Evolutionary conservation across 2,113 vertebrate genomes (phyloP).

Genomic region (Bubo bubo): DNA sequence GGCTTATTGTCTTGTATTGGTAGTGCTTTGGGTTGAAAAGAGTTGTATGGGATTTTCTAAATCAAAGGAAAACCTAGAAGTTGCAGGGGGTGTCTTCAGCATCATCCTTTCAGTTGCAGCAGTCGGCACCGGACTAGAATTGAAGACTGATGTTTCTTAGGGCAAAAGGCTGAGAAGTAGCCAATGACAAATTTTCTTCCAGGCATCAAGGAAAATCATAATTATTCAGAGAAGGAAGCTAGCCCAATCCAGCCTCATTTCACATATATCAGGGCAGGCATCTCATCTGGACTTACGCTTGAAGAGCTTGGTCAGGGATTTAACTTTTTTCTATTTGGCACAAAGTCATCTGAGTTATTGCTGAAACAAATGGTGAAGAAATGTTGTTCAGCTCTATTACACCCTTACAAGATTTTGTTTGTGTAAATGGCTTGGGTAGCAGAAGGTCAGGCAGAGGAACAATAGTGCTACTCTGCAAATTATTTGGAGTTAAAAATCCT

Average conservation of each 20-base stretch:
- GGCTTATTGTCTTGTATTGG: not conserved
- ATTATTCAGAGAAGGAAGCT: not conserved
- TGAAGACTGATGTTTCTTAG: not conserved
- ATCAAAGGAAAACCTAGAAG: not conserved
- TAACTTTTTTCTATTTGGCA: constrained; percentile 35
- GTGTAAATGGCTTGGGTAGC: not conserved
- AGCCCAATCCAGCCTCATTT: not conserved
- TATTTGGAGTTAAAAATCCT: not conserved
- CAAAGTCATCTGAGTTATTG: not conserved
- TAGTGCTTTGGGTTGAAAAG: not conserved
- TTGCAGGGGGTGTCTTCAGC: not conserved
- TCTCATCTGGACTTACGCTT: not conserved
- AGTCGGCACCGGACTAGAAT: not conserved
- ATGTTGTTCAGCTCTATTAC: not conserved
- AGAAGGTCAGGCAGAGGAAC: not conserved
- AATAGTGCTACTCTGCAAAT: not conserved
- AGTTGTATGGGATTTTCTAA: not conserved
- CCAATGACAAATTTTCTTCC: not conserved
- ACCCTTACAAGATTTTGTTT: not conserved
- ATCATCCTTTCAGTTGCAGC: not conserved
- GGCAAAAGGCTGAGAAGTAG: not conserved
- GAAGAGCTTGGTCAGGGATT: constrained; percentile 7
- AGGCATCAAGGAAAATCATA: not conserved
- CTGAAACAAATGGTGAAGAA: not conserved
- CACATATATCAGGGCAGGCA: not conserved